Conservation (phyloP, 2,888 invertebrate genomes). For the Tetrapedia diversipes region DNA sequence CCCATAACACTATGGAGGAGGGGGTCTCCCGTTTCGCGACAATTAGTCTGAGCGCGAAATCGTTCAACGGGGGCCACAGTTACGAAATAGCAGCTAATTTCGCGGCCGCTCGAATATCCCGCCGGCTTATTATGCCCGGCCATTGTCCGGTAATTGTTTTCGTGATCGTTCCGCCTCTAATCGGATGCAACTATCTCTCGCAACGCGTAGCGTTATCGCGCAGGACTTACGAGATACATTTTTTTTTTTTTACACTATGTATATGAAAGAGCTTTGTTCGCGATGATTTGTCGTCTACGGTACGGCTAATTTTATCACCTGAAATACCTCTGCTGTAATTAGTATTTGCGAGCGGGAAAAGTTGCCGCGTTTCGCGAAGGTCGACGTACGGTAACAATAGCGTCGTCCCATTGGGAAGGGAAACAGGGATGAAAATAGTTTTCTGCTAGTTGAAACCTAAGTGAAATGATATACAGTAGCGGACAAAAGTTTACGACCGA, state of each 20-base stretch:
- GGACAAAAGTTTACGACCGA: no score
- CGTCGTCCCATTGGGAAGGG: no score
- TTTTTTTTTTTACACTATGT: background rate
- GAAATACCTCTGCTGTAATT: no score
- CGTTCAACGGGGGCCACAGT: conserved; percentile 14
- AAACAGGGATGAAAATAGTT: no score
- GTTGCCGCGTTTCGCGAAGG: no score
- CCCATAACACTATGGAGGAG: conserved; percentile 21
- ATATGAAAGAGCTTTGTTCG: background rate
- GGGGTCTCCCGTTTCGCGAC: conserved; percentile 32
- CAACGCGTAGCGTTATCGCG: background rate
- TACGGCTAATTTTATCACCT: no score
- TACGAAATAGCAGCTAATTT: conserved; percentile 46
- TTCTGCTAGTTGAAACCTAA: no score
- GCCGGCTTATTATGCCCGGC: conserved; percentile 17
- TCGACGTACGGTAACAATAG: no score
- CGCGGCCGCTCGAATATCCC: conserved; percentile 16
- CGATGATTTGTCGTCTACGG: no score
- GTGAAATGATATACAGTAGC: background rate
- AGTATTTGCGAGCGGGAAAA: no score
- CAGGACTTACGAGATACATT: background rate
- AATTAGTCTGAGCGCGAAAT: conserved; percentile 50
- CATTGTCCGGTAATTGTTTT: conserved; percentile 27
- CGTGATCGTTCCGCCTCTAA: conserved; percentile 15
- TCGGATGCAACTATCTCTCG: conserved; percentile 9